Percentiles rank a stretch among this genome's conserved stretches.
phyloP scores from a whole-genome alignment of 2,113 vertebrate genomes.

The Chionodraco myersi region DNA sequence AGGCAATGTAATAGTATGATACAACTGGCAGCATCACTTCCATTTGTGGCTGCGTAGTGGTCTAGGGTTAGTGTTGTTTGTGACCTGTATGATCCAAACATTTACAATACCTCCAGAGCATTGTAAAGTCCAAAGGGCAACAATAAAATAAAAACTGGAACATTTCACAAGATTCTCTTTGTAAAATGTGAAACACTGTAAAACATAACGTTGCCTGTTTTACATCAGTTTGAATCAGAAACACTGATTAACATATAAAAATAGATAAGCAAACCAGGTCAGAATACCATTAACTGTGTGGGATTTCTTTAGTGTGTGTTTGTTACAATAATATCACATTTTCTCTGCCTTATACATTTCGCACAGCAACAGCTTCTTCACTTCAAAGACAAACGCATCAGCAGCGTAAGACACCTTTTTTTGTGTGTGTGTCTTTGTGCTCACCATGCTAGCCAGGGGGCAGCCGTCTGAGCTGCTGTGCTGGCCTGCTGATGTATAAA shows the following conservation, averaged over 20 bases:
- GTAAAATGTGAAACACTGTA: neutral
- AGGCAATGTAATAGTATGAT: neutral
- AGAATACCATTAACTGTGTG: conserved; percentile 6
- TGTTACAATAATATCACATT: neutral
- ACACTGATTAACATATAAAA: neutral
- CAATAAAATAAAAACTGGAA: neutral
- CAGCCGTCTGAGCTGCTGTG: conserved; percentile 73
- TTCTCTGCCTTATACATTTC: conserved; percentile 81
- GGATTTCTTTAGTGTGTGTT: neutral
- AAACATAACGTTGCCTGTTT: no score
- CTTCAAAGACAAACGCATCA: conserved; percentile 90
- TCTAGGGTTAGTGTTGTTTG: no score
- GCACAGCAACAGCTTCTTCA: conserved; percentile 92
- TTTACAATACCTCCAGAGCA: no score
- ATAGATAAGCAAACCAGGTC: neutral
- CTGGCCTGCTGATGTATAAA: conserved; percentile 66
- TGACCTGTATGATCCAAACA: no score
- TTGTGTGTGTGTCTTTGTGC: conserved; percentile 39
- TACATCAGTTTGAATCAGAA: no score
- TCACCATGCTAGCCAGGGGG: conserved; percentile 79
- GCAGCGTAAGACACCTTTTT: conserved; percentile 84
- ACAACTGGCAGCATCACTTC: no score
- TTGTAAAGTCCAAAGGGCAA: no score
- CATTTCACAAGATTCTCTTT: neutral
- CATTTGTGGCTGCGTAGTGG: no score